These are phyloP conservation scores for Oreochromis spilurus DNA, from an alignment of 2,113 vertebrate species.

Conservation along the genomic window DNA sequence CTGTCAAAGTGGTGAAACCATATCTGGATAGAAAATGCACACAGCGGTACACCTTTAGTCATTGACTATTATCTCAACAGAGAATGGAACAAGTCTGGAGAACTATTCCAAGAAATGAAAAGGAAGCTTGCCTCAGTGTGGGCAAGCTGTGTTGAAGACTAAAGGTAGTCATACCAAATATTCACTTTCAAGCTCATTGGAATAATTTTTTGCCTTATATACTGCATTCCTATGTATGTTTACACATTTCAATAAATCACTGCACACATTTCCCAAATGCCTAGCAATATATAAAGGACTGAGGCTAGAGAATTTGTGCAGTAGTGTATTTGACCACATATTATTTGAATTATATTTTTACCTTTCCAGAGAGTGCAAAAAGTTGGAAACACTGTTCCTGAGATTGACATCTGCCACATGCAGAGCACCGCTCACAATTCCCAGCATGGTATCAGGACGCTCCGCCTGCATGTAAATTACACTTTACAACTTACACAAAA, in stretches of 20 bases:
- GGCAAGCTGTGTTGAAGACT: background rate
- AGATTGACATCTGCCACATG: constrained; percentile 93
- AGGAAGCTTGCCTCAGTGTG: background rate
- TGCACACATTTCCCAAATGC: background rate
- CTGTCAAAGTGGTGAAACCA: background rate
- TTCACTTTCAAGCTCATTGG: background rate
- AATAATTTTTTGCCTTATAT: background rate
- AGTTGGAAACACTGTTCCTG: constrained; percentile 94
- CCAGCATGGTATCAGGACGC: constrained; percentile 94
- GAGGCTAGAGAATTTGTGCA: background rate
- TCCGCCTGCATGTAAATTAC: constrained; percentile 79
- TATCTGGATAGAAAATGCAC: background rate
- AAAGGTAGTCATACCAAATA: background rate
- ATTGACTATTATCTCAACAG: background rate
- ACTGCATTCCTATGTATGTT: background rate
- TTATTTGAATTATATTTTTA: constrained; percentile 32
- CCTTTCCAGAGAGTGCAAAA: constrained; percentile 97
- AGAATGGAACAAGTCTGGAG: background rate
- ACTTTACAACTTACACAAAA: background rate
- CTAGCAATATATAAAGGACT: background rate
- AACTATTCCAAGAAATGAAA: background rate
- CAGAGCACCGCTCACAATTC: constrained; percentile 92
- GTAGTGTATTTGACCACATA: background rate
- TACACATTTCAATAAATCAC: fast-evolving
- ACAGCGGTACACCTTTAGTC: background rate